Percentiles rank a stretch among this genome's conserved stretches.
Conservation (phyloP, 2,113 vertebrate genomes). For the Anser brachyrhynchus region DNA sequence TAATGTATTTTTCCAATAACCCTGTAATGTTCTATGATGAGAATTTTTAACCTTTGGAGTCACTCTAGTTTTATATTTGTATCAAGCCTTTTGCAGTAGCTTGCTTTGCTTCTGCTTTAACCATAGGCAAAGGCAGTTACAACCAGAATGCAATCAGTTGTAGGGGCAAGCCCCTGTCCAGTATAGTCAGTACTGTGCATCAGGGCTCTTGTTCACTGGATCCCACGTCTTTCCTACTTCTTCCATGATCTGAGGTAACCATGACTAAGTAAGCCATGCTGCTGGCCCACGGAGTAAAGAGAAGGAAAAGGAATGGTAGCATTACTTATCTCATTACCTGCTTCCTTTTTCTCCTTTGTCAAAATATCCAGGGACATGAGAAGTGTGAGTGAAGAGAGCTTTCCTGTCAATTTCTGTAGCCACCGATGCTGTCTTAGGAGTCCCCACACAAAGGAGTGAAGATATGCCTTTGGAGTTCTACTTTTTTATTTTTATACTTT, state of each 20-base stretch:
- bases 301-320: background rate
- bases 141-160: background rate
- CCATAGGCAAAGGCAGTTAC: background rate
- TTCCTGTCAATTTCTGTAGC: background rate
- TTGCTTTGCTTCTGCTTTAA: background rate
- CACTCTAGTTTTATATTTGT: background rate
- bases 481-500: background rate
- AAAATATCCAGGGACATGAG: background rate
- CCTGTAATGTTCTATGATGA: background rate
- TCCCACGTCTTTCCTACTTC: background rate
- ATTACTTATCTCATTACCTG: background rate
- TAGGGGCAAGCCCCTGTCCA: background rate
- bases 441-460: background rate
- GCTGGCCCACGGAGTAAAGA: background rate
- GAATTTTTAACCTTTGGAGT: background rate
- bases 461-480: background rate
- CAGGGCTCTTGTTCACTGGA: background rate
- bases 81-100: background rate
- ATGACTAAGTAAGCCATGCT: background rate
- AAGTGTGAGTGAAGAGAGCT: background rate
- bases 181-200: too few relatives aligned
- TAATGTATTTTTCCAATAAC: background rate
- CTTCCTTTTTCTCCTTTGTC: background rate
- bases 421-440: background rate
- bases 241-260: background rate